Conservation (phyloP, 2,888 invertebrate species). For the Prosopocoilus inquinatus region DNA sequence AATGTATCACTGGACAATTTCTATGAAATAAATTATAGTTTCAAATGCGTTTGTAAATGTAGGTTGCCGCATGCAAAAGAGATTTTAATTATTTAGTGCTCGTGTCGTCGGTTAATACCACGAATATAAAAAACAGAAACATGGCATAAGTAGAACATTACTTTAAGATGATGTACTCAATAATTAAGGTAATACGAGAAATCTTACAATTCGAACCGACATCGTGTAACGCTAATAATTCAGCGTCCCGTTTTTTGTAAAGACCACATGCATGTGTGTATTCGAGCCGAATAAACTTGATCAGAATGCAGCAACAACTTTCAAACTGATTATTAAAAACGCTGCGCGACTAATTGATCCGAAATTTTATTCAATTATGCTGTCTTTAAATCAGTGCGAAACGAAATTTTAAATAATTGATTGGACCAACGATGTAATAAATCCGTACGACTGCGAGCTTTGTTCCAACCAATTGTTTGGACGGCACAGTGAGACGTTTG, state of each 20-base stretch:
- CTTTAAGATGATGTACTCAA: too few relatives aligned
- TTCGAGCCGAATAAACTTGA: background rate
- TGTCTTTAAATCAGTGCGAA: conserved; percentile 11
- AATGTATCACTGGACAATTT: too few relatives aligned
- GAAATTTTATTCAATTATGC: conserved; percentile 11
- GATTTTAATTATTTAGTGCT: too few relatives aligned
- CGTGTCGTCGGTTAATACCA: too few relatives aligned
- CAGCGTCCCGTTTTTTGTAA: conserved; percentile 4
- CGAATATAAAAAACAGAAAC: too few relatives aligned
- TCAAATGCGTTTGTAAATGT: too few relatives aligned
- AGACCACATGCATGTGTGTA: conserved; percentile 4
- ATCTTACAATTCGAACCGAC: background rate
- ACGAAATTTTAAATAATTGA: conserved; percentile 3
- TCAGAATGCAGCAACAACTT: conserved; percentile 4
- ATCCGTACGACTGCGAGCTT: too few relatives aligned
- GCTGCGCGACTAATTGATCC: conserved; percentile 1
- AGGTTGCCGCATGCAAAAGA: too few relatives aligned
- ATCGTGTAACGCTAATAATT: conserved; percentile 4
- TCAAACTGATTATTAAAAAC: conserved; percentile 8
- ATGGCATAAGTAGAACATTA: too few relatives aligned
- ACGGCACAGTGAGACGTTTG: background rate
- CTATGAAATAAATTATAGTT: too few relatives aligned
- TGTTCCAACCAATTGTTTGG: background rate
- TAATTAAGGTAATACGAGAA: background rate
- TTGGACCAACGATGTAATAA: background rate